Evolutionary conservation across 1,140 invertebrate genomes (phyloP).

Genomic region (Ladona fulva): DNA sequence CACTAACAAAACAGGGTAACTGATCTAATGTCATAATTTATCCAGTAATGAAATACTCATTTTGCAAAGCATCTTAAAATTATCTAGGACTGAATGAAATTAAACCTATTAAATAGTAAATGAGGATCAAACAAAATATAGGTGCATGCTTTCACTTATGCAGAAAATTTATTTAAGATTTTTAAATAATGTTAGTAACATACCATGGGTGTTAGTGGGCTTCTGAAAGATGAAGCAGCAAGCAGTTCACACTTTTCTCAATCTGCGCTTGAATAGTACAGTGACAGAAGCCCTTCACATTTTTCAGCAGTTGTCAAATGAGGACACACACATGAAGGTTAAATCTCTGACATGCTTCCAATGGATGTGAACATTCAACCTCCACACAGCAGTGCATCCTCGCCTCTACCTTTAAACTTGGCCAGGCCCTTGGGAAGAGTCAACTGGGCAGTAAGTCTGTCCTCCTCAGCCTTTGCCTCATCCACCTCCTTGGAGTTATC

Average conservation of each 20-base stretch:
- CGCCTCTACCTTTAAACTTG: conserved; percentile 32
- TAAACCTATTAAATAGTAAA: too few relatives aligned
- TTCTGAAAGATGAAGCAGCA: background rate
- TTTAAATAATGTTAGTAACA: background rate
- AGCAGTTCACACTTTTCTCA: background rate
- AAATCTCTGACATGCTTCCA: background rate
- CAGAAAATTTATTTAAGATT: background rate
- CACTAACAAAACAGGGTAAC: too few relatives aligned
- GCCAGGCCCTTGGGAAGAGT: conserved; percentile 31
- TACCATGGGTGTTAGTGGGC: background rate
- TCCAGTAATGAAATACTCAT: too few relatives aligned
- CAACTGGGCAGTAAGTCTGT: conserved; percentile 28
- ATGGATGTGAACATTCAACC: background rate
- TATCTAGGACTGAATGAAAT: too few relatives aligned
- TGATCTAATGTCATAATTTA: too few relatives aligned
- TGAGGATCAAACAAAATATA: too few relatives aligned
- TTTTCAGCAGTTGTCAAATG: background rate
- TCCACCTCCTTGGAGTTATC: background rate
- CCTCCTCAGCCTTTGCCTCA: conserved; percentile 1
- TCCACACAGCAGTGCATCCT: background rate
- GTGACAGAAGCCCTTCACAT: background rate
- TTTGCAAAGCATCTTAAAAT: too few relatives aligned
- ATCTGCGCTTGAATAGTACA: background rate
- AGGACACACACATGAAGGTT: background rate
- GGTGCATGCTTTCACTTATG: background rate